These are phyloP conservation scores for Sympetrum striolatum DNA, from an alignment of 2,888 invertebrate species.

Conservation along the genomic window DNA sequence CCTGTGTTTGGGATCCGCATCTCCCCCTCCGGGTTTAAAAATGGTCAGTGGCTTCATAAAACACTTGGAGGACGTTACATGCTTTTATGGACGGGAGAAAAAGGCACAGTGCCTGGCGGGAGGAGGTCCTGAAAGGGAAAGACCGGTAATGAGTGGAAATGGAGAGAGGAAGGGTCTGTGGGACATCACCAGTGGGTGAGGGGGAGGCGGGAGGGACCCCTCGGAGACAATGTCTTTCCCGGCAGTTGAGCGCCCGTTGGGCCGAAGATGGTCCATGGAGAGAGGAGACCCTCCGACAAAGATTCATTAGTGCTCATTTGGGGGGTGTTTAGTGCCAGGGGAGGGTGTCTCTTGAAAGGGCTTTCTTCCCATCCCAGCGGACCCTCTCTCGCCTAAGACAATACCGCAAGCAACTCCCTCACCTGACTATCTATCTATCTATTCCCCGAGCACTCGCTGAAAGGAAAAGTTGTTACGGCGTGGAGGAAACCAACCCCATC, in stretches of 20 bases:
- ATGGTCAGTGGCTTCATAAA: not conserved
- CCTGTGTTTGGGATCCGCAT: not conserved
- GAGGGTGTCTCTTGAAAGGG: not conserved
- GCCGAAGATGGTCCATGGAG: not conserved
- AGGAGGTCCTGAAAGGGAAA: not conserved
- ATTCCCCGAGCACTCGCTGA: not conserved
- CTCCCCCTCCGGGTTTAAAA: not conserved
- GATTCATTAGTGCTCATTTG: conserved; percentile 32
- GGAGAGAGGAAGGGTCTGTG: not conserved
- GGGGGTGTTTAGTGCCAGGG: not conserved
- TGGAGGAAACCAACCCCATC: not conserved
- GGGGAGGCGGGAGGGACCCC: not conserved
- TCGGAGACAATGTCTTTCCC: conserved; percentile 25
- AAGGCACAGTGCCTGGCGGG: not conserved
- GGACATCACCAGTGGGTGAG: not conserved
- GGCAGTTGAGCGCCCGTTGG: conserved; percentile 32
- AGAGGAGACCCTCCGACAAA: not conserved
- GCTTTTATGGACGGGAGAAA: not conserved
- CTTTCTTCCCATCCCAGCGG: not conserved
- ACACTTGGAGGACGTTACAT: not conserved
- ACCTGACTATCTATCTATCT: not conserved
- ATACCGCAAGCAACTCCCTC: not conserved
- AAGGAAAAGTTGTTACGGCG: not conserved
- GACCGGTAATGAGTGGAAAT: not conserved
- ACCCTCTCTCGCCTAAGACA: not conserved